A percentile compares a stretch with the other conserved stretches of the same genome.
phyloP scores from a whole-genome alignment of 2,113 vertebrate species.

The Gallinago undulata region DNA sequence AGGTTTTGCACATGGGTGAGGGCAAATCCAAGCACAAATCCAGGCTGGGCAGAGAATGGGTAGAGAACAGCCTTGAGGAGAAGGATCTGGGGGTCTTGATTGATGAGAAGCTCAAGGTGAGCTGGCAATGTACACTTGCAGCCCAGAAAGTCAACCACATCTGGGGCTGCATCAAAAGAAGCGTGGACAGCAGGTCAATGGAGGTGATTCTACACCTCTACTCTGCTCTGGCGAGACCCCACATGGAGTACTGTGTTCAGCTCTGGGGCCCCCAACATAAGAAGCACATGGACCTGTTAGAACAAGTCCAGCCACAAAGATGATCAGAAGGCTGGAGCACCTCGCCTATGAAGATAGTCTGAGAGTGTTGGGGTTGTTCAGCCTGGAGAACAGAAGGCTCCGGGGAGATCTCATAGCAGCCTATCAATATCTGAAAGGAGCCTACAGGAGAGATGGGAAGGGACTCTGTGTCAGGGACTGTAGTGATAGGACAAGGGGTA shows the following conservation, averaged over 20 bases:
- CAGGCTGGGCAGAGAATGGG: neutral
- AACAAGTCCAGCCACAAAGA: neutral
- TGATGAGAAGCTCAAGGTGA: neutral
- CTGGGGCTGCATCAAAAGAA: neutral
- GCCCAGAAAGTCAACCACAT: neutral
- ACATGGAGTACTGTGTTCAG: neutral
- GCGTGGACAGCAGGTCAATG: neutral
- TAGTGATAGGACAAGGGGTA: neutral
- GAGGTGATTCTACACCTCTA: neutral
- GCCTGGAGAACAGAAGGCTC: neutral
- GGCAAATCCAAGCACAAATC: neutral
- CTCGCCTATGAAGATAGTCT: neutral
- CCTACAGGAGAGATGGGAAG: neutral
- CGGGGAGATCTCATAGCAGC: neutral
- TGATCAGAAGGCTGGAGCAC: neutral
- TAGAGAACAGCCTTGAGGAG: neutral
- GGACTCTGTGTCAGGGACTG: neutral
- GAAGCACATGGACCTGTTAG: neutral
- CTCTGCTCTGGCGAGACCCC: neutral
- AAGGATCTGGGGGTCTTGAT: neutral
- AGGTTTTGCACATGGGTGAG: neutral
- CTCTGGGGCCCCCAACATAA: neutral
- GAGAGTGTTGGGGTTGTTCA: neutral
- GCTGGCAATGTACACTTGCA: neutral
- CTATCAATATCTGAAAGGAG: neutral